Percentiles rank a stretch among this genome's conserved stretches.
Evolutionary conservation across 92 coral and sea anemone species (phyloP).

Genomic region (Parazoanthus atlanticus): DNA sequence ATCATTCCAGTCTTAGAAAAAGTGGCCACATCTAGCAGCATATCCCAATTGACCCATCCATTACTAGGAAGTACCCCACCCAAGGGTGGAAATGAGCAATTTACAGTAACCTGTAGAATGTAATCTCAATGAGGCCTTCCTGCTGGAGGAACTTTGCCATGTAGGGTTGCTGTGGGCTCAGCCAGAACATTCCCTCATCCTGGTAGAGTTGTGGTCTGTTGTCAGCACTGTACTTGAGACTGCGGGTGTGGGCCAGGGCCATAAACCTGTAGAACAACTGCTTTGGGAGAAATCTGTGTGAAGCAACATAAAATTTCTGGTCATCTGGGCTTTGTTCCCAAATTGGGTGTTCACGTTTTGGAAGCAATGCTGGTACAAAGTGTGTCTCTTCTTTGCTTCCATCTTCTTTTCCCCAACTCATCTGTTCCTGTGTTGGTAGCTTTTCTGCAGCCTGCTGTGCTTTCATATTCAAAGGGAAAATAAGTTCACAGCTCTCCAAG

Average conservation of each 20-base stretch:
- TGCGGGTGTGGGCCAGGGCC: slow-evolving; percentile 1
- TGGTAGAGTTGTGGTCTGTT: slow-evolving; percentile 5
- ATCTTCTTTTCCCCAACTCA: background rate
- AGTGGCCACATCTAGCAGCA: no score
- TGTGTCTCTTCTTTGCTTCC: slow-evolving; percentile 16
- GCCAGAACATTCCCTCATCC: slow-evolving; percentile 25
- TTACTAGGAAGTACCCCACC: no score
- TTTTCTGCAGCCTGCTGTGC: background rate
- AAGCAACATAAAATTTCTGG: background rate
- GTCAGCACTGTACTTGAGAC: slow-evolving; percentile 8
- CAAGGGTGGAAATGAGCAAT: background rate
- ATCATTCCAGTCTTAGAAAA: no score
- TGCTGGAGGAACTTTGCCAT: background rate
- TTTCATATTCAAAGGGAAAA: background rate
- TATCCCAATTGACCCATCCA: no score
- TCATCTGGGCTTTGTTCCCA: background rate
- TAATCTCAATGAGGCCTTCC: slow-evolving; percentile 16
- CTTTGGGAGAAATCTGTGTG: slow-evolving; percentile 10
- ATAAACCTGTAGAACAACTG: slow-evolving; percentile 24
- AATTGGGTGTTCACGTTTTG: background rate
- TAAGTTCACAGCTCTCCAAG: background rate
- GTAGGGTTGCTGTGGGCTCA: slow-evolving; percentile 1
- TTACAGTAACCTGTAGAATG: background rate
- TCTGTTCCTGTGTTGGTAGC: no score
- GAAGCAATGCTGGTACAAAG: slow-evolving; percentile 8